Conservation (phyloP, 1,140 invertebrate species). For the Charaxes varanes region DNA sequence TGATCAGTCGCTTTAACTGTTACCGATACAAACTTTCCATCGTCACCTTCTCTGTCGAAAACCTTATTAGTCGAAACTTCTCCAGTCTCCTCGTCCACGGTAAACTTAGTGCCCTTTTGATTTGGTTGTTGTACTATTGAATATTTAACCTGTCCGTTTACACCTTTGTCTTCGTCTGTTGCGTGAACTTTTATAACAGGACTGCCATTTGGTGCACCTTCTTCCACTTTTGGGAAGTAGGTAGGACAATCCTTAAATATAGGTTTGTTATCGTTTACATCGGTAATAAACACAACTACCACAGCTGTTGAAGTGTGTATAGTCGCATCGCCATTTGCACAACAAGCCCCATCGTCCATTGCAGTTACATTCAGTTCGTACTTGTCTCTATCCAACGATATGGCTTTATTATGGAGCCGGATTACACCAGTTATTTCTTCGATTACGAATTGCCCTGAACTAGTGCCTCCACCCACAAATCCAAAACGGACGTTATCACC, state of each 20-base stretch:
- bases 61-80: slow-evolving; percentile 96
- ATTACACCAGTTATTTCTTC: slow-evolving; percentile 97
- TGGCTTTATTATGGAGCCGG: slow-evolving; percentile 87
- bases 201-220: slow-evolving; percentile 93
- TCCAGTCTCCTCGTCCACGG: slow-evolving; percentile 94
- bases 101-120: slow-evolving; percentile 96
- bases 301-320: slow-evolving; percentile 96
- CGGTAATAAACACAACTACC: slow-evolving; percentile 96
- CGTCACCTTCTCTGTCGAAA: slow-evolving; percentile 95
- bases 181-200: slow-evolving; percentile 95
- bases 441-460: slow-evolving; percentile 94
- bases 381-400: slow-evolving; percentile 89
- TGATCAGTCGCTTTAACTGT: slow-evolving; percentile 97
- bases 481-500: slow-evolving; percentile 95
- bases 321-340: slow-evolving; percentile 87
- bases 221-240: slow-evolving; percentile 94
- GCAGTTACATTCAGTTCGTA: slow-evolving; percentile 96
- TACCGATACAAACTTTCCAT: slow-evolving; percentile 96
- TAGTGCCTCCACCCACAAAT: slow-evolving; percentile 92
- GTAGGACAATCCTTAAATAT: slow-evolving; percentile 94
- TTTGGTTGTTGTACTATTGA: slow-evolving; percentile 97
- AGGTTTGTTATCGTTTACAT: slow-evolving; percentile 96
- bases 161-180: slow-evolving; percentile 94
- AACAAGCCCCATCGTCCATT: slow-evolving; percentile 94
- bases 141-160: slow-evolving; percentile 94